Evolutionary conservation across 2,797 vertebrate species (phyloP).

Genomic region (Myioborus melanocephalus): DNA sequence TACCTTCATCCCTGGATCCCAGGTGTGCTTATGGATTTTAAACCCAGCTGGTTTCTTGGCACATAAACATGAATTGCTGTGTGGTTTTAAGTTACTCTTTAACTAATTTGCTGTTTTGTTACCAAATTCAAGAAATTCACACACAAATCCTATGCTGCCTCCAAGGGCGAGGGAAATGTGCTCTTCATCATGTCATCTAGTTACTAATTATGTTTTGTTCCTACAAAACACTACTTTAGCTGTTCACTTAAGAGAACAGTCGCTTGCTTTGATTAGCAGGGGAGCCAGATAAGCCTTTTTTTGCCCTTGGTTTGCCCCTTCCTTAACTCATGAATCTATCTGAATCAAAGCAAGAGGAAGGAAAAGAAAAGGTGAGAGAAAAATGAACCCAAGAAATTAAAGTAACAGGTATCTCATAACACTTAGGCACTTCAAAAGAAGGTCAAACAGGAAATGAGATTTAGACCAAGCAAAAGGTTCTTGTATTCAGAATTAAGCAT

Average conservation of each 20-base stretch:
- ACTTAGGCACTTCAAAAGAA: background rate
- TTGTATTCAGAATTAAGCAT: background rate
- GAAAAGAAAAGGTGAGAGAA: background rate
- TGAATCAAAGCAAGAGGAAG: background rate
- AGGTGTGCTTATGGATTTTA: conserved; percentile 34
- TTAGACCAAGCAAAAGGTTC: background rate
- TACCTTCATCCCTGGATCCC: background rate
- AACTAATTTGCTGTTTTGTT: background rate
- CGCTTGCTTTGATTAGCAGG: background rate
- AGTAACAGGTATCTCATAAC: conserved; percentile 5
- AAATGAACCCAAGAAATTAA: conserved; percentile 9
- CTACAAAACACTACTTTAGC: conserved; percentile 40
- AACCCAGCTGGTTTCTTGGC: conserved; percentile 73
- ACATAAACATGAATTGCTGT: conserved; percentile 52
- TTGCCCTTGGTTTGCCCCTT: background rate
- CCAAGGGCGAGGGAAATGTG: conserved; percentile 73
- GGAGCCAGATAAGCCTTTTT: background rate
- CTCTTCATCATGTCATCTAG: conserved; percentile 58
- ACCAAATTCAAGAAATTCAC: conserved; percentile 76
- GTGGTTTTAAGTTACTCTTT: conserved; percentile 75
- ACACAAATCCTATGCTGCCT: conserved; percentile 75
- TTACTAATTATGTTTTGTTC: conserved; percentile 64
- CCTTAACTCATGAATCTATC: conserved; percentile 28
- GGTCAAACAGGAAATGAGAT: background rate
- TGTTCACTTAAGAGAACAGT: conserved; percentile 22